Evolutionary conservation across 2,888 invertebrate genomes (phyloP).

Genomic region (Bugula neritina): DNA sequence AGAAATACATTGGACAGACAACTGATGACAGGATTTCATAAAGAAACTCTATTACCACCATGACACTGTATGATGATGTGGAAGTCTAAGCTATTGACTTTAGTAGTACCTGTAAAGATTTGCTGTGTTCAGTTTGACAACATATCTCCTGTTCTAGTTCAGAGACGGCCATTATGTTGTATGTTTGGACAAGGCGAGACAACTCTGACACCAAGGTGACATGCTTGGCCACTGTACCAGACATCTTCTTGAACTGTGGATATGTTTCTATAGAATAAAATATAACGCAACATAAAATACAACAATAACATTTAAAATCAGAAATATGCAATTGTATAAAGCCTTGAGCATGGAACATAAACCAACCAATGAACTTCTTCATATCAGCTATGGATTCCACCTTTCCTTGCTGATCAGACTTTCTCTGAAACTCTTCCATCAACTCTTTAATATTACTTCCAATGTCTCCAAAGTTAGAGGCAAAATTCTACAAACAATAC

Average conservation of each 20-base stretch:
- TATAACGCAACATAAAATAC: background rate
- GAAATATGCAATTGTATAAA: background rate
- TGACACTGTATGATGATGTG: no score
- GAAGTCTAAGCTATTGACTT: no score
- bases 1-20: no score
- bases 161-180: constrained; percentile 72
- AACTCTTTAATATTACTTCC: constrained; percentile 90
- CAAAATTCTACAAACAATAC: constrained; percentile 67
- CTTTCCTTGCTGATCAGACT: constrained; percentile 90
- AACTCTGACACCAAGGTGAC: constrained; percentile 93
- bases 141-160: constrained; percentile 58
- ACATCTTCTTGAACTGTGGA: constrained; percentile 80
- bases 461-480: constrained; percentile 95
- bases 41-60: no score
- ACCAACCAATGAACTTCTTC: constrained; percentile 59
- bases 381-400: constrained; percentile 97
- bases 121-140: constrained; percentile 62
- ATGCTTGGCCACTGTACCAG: constrained; percentile 86
- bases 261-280: constrained; percentile 70
- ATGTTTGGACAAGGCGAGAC: constrained; percentile 68
- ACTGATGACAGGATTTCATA: no score
- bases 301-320: background rate
- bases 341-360: background rate
- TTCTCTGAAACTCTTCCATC: constrained; percentile 95
- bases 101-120: constrained; percentile 62